These are phyloP conservation scores for Lasioglossum figueresi DNA, from an alignment of 2,888 invertebrate species.

Conservation along the genomic window DNA sequence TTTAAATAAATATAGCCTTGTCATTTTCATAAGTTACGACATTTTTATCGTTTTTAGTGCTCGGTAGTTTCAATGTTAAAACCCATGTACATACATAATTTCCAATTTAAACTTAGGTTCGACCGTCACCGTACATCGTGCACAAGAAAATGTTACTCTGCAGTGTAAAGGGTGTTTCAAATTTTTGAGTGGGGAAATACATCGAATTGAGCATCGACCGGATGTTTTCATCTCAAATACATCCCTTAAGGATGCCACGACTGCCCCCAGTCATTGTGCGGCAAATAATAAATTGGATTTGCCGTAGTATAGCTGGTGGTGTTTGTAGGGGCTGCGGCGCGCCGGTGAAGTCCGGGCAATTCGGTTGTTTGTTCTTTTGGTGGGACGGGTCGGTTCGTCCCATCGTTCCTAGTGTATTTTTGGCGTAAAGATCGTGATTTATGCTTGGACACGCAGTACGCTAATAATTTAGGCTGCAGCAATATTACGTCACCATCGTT, in stretches of 20 bases:
- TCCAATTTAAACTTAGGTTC: too few species aligned
- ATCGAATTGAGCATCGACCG: background rate
- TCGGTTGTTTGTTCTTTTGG: slow-evolving; percentile 69
- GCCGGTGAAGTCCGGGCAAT: slow-evolving; percentile 51
- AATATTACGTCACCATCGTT: slow-evolving; percentile 66
- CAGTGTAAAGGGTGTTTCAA: background rate
- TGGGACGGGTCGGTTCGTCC: slow-evolving; percentile 43
- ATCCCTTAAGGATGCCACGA: slow-evolving; percentile 28
- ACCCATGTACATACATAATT: too few species aligned
- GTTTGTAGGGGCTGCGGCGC: slow-evolving; percentile 20
- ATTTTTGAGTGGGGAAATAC: background rate
- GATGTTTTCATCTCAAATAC: slow-evolving; percentile 13
- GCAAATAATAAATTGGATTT: slow-evolving; percentile 68
- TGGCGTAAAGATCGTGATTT: slow-evolving; percentile 77
- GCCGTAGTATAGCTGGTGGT: slow-evolving; percentile 26
- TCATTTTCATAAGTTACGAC: too few species aligned
- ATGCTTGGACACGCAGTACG: slow-evolving; percentile 80
- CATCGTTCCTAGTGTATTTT: slow-evolving; percentile 35
- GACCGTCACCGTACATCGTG: background rate
- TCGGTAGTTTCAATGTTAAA: too few species aligned
- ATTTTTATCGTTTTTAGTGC: too few species aligned
- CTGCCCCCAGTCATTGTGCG: slow-evolving; percentile 23
- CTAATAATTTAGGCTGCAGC: slow-evolving; percentile 74
- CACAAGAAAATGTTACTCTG: background rate
- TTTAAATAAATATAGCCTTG: too few species aligned